Conservation (phyloP, 1,140 invertebrate genomes). For the Tetragnatha versicolor region DNA sequence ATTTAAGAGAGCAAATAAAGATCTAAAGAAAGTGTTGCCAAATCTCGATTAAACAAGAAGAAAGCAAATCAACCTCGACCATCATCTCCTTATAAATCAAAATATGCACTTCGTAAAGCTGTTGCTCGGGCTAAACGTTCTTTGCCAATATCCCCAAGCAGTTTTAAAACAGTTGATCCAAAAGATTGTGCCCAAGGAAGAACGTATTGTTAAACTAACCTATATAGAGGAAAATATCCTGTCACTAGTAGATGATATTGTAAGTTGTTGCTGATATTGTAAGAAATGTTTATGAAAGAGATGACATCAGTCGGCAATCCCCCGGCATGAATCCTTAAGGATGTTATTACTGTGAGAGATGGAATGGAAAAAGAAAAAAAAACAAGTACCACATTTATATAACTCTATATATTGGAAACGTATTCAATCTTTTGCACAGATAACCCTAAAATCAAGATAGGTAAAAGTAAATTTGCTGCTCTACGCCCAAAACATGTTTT, state of each 20-base stretch:
- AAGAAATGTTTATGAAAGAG: not conserved
- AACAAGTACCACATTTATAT: slow-evolving; percentile 15
- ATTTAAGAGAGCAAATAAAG: not conserved
- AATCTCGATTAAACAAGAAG: slow-evolving; percentile 9
- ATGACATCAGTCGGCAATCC: slow-evolving; percentile 31
- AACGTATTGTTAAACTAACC: not conserved
- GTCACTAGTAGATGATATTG: not conserved
- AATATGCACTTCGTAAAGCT: slow-evolving; percentile 11
- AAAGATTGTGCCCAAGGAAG: not conserved
- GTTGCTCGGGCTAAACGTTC: slow-evolving; percentile 4
- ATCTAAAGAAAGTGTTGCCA: not conserved
- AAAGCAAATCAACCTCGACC: not conserved
- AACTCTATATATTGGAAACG: slow-evolving; percentile 13
- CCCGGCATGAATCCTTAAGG: slow-evolving; percentile 29
- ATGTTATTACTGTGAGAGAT: not conserved
- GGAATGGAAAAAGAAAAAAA: not conserved
- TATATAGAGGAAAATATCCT: not conserved
- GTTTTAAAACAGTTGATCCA: slow-evolving; percentile 8
- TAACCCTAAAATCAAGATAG: slow-evolving; percentile 16
- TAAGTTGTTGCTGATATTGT: not conserved
- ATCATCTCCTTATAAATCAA: slow-evolving; percentile 2
- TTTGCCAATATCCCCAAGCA: slow-evolving; percentile 9
- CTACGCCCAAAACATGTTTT: slow-evolving; percentile 6
- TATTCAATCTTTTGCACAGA: slow-evolving; percentile 7
- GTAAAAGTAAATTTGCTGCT: slow-evolving; percentile 18